Evolutionary conservation across 2,797 vertebrate species (phyloP).

Genomic region (Bradypus variegatus): DNA sequence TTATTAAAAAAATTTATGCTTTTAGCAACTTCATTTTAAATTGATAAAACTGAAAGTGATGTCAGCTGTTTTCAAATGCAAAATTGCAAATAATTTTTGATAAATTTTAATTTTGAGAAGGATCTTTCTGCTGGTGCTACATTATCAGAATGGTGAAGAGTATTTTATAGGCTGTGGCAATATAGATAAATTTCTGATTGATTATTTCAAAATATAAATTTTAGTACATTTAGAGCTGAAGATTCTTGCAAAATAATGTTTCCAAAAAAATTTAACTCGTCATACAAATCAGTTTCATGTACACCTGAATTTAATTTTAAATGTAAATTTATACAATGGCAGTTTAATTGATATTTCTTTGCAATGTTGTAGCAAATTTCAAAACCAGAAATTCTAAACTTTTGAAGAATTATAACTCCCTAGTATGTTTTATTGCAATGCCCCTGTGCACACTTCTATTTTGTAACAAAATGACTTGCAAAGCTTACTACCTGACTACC

Average conservation of each 20-base stretch:
- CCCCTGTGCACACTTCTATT: neutral
- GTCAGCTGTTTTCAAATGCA: neutral
- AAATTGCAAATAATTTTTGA: neutral
- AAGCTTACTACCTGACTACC: neutral
- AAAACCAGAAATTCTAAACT: neutral
- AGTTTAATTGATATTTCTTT: neutral
- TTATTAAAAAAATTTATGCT: constrained; percentile 5
- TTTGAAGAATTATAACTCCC: neutral
- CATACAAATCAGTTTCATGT: neutral
- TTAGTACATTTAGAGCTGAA: neutral
- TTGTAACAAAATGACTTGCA: neutral
- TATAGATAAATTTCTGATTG: constrained; percentile 1
- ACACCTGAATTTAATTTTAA: constrained; percentile 2
- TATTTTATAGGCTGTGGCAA: neutral
- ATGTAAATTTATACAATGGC: neutral
- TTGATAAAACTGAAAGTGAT: neutral
- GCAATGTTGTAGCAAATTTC: neutral
- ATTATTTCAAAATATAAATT: neutral
- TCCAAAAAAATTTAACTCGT: neutral
- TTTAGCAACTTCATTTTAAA: constrained; percentile 29
- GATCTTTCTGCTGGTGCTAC: neutral
- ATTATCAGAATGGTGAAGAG: neutral
- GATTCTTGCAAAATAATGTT: neutral
- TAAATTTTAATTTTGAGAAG: neutral
- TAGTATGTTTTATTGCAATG: neutral